Evolutionary conservation across 2,888 invertebrate species (phyloP).

Genomic region (Baronia brevicornis): DNA sequence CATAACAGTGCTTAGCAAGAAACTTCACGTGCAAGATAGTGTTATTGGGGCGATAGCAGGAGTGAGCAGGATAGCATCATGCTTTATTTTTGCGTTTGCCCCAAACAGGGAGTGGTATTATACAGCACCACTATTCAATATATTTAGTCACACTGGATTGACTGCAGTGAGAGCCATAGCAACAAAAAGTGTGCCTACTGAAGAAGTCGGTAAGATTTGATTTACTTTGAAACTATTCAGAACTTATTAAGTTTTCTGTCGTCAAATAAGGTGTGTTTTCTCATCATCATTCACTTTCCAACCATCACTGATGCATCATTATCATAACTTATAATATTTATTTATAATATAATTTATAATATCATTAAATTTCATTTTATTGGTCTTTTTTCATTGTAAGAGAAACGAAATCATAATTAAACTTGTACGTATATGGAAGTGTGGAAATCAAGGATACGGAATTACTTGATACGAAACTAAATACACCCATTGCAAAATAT

Average conservation of each 20-base stretch:
- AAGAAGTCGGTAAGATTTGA: conserved; percentile 67
- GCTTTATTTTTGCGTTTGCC: conserved; percentile 69
- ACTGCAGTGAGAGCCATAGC: conserved; percentile 76
- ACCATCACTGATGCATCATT: too few relatives aligned
- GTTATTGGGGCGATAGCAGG: conserved; percentile 65
- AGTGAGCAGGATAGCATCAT: conserved; percentile 69
- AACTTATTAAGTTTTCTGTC: not conserved
- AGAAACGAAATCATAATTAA: too few relatives aligned
- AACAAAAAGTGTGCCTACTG: conserved; percentile 70
- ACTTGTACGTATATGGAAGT: too few relatives aligned
- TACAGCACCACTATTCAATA: conserved; percentile 63
- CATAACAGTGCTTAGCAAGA: conserved; percentile 60
- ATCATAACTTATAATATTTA: too few relatives aligned
- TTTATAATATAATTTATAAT: too few relatives aligned
- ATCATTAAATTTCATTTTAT: too few relatives aligned
- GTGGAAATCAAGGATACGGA: too few relatives aligned
- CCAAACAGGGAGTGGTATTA: conserved; percentile 63
- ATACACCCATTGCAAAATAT: too few relatives aligned
- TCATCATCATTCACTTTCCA: too few relatives aligned
- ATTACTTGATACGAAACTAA: too few relatives aligned
- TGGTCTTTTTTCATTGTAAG: too few relatives aligned
- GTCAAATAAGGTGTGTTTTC: too few relatives aligned
- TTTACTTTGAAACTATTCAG: not conserved
- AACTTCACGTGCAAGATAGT: conserved; percentile 61
- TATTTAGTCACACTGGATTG: conserved; percentile 71